A percentile compares a stretch with the other conserved stretches of the same genome.
phyloP scores from a whole-genome alignment of 2,888 invertebrate species.

The Sinopyrophorus schimmeli region DNA sequence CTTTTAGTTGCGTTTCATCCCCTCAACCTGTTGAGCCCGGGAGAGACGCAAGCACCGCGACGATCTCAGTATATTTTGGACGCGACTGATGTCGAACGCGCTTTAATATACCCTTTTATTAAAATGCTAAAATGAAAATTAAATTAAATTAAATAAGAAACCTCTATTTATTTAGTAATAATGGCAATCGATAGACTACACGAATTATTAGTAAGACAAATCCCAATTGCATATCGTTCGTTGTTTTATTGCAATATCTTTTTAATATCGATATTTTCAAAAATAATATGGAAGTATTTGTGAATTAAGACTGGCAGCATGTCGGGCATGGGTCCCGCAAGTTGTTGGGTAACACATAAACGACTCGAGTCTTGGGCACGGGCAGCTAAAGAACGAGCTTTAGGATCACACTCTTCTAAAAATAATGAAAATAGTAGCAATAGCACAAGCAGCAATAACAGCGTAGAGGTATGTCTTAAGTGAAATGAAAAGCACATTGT shows the following conservation, averaged over 20 bases:
- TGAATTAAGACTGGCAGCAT: conserved; percentile 34
- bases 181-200: conserved; percentile 5
- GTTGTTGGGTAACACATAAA: conserved; percentile 78
- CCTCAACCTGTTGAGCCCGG: conserved; percentile 53
- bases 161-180: conserved; percentile 1
- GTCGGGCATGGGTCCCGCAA: conserved; percentile 70
- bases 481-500: conserved; percentile 27
- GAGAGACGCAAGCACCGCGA: conserved; percentile 38
- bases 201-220: conserved; percentile 6
- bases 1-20: conserved; percentile 30
- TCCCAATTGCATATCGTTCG: conserved; percentile 4
- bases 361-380: conserved; percentile 76
- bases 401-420: conserved; percentile 47
- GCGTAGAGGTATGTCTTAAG: conserved; percentile 46
- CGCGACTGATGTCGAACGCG: conserved; percentile 37
- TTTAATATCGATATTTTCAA: conserved; percentile 1
- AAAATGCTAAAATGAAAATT: conserved; percentile 14
- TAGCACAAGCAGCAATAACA: conserved; percentile 55
- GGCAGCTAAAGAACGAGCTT: conserved; percentile 70
- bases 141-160: too few relatives aligned
- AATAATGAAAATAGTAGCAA: conserved; percentile 59
- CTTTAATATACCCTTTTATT: conserved; percentile 13
- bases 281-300: conserved; percentile 2
- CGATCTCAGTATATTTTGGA: conserved; percentile 40
- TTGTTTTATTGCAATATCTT: conserved; percentile 3